phyloP scores from a whole-genome alignment of 2,797 vertebrate species.

The Emydoidea blandingii region DNA sequence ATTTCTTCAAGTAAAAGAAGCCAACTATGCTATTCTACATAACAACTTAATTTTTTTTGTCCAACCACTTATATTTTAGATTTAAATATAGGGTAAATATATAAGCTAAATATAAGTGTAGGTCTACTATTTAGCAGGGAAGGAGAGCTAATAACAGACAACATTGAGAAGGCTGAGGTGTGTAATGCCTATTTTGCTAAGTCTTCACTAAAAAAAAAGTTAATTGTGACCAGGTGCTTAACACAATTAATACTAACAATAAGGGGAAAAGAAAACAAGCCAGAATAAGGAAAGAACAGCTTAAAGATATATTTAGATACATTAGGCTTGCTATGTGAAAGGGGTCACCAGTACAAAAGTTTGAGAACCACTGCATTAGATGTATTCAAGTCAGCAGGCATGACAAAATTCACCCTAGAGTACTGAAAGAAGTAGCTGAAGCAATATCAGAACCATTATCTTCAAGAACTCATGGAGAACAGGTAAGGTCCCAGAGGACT shows the following conservation, averaged over 20 bases:
- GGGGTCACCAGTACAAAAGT: too few species aligned
- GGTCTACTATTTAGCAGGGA: background rate
- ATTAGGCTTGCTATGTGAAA: background rate
- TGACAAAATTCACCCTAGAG: background rate
- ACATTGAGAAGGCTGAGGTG: background rate
- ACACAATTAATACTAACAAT: background rate
- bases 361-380: background rate
- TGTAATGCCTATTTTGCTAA: background rate
- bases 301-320: background rate
- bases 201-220: background rate
- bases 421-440: background rate
- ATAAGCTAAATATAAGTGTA: background rate
- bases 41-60: background rate
- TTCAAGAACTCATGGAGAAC: background rate
- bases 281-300: background rate
- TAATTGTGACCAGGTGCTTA: background rate
- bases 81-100: background rate
- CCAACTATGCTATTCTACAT: slow-evolving; percentile 36
- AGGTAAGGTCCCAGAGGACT: background rate
- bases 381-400: background rate
- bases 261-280: background rate
- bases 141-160: background rate
- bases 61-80: background rate
- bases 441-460: background rate
- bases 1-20: slow-evolving; percentile 41